Evolutionary conservation across 2,797 vertebrate species (phyloP), one percentile per base, ranked within the genome.

Genomic region (Arrhamphus sclerolepis): DNA sequence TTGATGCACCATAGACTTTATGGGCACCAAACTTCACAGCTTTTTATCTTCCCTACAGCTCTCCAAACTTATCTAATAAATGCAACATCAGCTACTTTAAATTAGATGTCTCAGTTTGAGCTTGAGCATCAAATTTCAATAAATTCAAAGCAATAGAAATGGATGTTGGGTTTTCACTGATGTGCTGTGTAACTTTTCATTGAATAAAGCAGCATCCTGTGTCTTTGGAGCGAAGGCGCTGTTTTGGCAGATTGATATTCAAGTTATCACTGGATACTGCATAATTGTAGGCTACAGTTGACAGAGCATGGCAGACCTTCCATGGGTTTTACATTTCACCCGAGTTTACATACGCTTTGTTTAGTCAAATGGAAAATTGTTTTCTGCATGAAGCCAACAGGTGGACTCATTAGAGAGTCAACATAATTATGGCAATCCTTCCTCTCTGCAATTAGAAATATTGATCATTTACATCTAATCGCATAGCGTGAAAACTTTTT

Each of bases 351-450:
- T 84, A 79, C 77, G 77, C 81, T 66, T 72, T 84, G 86, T 81
- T 76, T 82, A 83, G 43, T 88, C 75, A 79, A 86, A 83, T 82
- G 89, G 88, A 89, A 90, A 90, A 91, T 89, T 85, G 84, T 86
- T 89, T 88, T 87, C 80, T 82, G 80, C 83, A 19, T 79, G 84
- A 83, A 69, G 79, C 85, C 80, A 86, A 89, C 87, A 90, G 88
- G 87, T 90, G 88, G 87, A 86, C 82, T 83, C 80, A 82, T 91
- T 85, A 84, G 73, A 77, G 74, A 91, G 80, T 86, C 81, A 71
- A 81, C 83, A 75, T 84, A 87, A 88, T 85, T 78, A 78, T 76
- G 63, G 79, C 83, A 87, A 83, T 87, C 78, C 69, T 83, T 84
- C 59, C 68, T 71, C 81, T 75, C 78, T 67, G 78, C 86, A 87